Conservation (phyloP, 2,113 vertebrate genomes). For the Pelecanoides urinatrix region DNA sequence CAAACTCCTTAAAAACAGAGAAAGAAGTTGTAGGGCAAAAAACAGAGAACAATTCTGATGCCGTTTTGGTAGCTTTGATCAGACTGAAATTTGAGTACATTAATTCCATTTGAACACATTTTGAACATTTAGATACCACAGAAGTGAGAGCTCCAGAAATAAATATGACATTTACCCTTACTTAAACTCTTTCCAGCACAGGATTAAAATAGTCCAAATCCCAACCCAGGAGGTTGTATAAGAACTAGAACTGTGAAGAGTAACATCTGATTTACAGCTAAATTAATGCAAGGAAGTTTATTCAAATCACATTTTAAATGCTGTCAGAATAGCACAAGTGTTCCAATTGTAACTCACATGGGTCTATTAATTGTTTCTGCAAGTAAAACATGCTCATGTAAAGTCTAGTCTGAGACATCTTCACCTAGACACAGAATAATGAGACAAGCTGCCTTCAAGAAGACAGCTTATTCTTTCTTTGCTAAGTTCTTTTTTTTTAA, state of each 20-base stretch:
- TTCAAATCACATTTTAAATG: slow-evolving; percentile 28
- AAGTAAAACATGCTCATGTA: neutral
- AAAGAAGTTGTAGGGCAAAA: neutral
- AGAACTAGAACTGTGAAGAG: neutral
- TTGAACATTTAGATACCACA: neutral
- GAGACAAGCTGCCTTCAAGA: neutral
- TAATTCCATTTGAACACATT: neutral
- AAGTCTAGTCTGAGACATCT: neutral
- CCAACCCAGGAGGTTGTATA: neutral
- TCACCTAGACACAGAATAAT: neutral
- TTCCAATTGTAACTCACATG: neutral
- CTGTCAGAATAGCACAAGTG: neutral
- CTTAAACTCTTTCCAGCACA: neutral
- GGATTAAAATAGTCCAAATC: neutral
- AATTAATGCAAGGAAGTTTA: neutral
- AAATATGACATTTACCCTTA: neutral
- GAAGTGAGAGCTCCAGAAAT: neutral
- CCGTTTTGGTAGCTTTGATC: neutral
- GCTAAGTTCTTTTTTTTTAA: neutral
- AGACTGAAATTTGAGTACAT: neutral
- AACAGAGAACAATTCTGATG: neutral
- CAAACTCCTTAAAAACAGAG: neutral
- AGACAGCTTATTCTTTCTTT: neutral
- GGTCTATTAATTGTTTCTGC: neutral
- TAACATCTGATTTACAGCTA: neutral